Evolutionary conservation across 1,140 invertebrate species (phyloP).

Genomic region (Drosophila mayri): DNA sequence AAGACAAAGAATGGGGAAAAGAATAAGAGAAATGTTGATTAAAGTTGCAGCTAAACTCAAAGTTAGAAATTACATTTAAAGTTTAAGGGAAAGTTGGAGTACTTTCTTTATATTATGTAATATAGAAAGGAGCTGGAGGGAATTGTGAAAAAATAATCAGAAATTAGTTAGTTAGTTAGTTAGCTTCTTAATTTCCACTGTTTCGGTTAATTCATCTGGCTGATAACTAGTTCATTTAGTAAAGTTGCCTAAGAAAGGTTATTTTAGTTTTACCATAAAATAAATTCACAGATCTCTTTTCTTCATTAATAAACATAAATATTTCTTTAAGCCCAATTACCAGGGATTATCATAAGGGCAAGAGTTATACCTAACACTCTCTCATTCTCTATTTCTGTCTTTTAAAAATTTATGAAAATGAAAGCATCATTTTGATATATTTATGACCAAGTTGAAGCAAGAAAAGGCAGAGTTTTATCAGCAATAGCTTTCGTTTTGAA

Average conservation of each 20-base stretch:
- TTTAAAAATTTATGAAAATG: slow-evolving; percentile 40
- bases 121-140: no score
- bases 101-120: slow-evolving; percentile 1
- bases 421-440: slow-evolving; percentile 68
- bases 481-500: slow-evolving; percentile 41
- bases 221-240: slow-evolving; percentile 8
- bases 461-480: slow-evolving; percentile 51
- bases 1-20: slow-evolving; percentile 43
- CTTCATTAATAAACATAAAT: slow-evolving; percentile 38
- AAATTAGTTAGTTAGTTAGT: background rate
- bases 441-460: slow-evolving; percentile 58
- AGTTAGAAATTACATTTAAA: slow-evolving; percentile 72
- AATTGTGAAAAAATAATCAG: background rate
- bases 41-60: slow-evolving; percentile 40
- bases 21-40: slow-evolving; percentile 48
- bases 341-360: slow-evolving; percentile 44
- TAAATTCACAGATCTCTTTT: background rate
- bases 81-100: slow-evolving; percentile 43
- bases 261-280: background rate
- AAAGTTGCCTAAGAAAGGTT: background rate
- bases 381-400: slow-evolving; percentile 11
- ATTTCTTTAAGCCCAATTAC: slow-evolving; percentile 51
- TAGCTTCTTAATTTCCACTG: background rate
- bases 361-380: slow-evolving; percentile 19
- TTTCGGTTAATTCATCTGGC: background rate